Base-by-base conservation (phyloP, 2,113 vertebrate genomes). In the Corythaeola cristata region DNA sequence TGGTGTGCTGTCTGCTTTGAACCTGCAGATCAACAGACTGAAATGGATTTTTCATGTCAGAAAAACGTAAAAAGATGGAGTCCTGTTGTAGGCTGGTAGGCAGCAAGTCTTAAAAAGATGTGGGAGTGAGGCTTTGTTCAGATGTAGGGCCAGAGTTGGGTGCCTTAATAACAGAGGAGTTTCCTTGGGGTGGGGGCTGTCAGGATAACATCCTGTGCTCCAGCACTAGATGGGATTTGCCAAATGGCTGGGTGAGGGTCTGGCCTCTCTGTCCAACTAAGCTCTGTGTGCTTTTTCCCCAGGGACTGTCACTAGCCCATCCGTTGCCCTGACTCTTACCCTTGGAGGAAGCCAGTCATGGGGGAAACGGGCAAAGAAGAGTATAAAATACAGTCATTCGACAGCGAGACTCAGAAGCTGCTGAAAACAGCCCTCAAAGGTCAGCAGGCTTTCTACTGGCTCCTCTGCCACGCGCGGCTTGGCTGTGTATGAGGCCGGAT, bases 341-440 rank as follows among this genome's bases (percentile, higher is more conserved):
- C 55, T 81, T n/a, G 87, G 64, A 92, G 37, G 86, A 80, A 88
- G 60, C 58, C 59, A 85, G 92, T 82, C 93, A 99, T 99, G 99
- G 99, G 99, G 56, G 99, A 99, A 88, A 96, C 98, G 0, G 72
- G 97, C 20, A 98, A 97, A 96, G 99, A 99, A 37, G 99, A 99
- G 67, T 99, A 99, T 96, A 99, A 96, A 98, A 99, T 99, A 97
- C 99, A 99, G 97, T 98, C 98, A 0, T 99, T 99, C 8, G 99
- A 99, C 88, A 92, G 96, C 2, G 99, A 99, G 85, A 99, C 98
- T 4, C 99, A 99, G 97, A 98, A 98, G 86, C 97, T 99, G 94
- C 98, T 99, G 95, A 99, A 99, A 98, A 99, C 98, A 17, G 99
- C 99, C 14, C 97, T 99, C 93, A 99, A 99, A 99, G 99, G 99